Conservation (phyloP, 2,797 vertebrate genomes). For the Huso huso region DNA sequence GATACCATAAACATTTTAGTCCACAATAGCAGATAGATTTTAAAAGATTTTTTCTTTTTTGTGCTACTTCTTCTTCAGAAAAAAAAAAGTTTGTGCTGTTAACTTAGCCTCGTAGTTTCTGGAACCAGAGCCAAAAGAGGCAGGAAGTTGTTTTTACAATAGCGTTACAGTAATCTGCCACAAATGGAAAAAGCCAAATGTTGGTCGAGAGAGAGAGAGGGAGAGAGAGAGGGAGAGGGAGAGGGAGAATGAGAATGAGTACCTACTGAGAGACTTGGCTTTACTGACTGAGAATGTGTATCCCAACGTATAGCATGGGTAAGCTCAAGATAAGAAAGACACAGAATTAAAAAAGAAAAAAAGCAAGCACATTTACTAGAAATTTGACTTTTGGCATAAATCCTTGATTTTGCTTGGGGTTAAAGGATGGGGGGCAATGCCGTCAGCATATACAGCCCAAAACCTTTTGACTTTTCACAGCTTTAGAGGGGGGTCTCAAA, state of each 20-base stretch:
- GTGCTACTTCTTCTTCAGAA: slow-evolving; percentile 41
- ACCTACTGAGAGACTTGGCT: slow-evolving; percentile 1
- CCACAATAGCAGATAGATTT: slow-evolving; percentile 42
- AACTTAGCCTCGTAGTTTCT: slow-evolving; percentile 48
- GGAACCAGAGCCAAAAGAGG: slow-evolving; percentile 59
- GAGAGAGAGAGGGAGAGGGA: slow-evolving; percentile 23
- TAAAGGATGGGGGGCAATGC: slow-evolving; percentile 39
- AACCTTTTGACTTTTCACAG: slow-evolving; percentile 19
- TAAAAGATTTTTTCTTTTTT: slow-evolving; percentile 29
- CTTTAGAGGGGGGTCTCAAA: slow-evolving; percentile 32
- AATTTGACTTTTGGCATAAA: slow-evolving; percentile 51
- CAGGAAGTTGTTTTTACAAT: slow-evolving; percentile 74
- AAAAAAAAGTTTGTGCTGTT: slow-evolving; percentile 41
- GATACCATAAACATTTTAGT: slow-evolving; percentile 31
- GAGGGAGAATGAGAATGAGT: slow-evolving; percentile 24
- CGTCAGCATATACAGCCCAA: not conserved
- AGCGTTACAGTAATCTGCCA: slow-evolving; percentile 74
- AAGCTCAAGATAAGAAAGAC: not conserved
- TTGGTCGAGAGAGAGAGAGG: slow-evolving; percentile 46
- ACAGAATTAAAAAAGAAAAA: slow-evolving; percentile 18
- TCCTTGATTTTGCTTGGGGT: slow-evolving; percentile 51
- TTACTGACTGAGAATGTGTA: not conserved
- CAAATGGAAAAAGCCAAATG: slow-evolving; percentile 69
- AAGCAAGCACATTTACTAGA: slow-evolving; percentile 46
- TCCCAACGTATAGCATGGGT: not conserved